Conservation (phyloP, 2,113 vertebrate species). For the Brachypodius melanocephalos region DNA sequence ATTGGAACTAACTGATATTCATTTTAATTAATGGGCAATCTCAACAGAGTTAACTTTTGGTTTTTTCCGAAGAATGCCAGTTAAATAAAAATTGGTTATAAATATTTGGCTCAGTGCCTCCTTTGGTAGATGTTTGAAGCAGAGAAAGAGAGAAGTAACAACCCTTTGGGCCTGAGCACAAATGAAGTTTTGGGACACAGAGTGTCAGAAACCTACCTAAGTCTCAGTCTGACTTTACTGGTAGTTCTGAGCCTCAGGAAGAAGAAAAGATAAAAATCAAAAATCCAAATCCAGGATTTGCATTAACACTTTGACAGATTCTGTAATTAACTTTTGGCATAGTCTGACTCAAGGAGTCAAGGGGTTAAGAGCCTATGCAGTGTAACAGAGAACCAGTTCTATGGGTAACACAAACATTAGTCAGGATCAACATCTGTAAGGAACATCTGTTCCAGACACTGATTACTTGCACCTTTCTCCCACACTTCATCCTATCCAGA, state of each 20-base stretch:
- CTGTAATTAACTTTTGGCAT: neutral
- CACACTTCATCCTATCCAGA: neutral
- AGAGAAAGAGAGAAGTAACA: neutral
- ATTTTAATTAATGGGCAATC: neutral
- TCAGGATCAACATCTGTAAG: neutral
- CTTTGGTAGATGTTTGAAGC: neutral
- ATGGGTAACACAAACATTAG: neutral
- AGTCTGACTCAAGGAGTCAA: neutral
- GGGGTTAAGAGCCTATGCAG: neutral
- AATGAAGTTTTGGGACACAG: neutral
- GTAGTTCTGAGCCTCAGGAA: neutral
- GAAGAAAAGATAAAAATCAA: neutral
- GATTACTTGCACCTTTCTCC: neutral
- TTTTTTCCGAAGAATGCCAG: neutral
- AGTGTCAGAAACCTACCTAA: neutral
- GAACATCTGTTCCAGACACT: neutral
- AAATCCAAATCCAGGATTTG: neutral
- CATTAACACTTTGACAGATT: neutral
- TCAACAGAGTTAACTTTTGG: neutral
- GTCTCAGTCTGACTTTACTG: neutral
- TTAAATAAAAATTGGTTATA: neutral
- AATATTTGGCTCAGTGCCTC: neutral
- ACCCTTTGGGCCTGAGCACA: neutral
- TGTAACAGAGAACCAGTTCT: neutral
- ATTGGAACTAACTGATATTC: neutral